These are phyloP conservation scores for Meliscaeva auricollis DNA, from an alignment of 2,888 invertebrate genomes.

Conservation along the genomic window DNA sequence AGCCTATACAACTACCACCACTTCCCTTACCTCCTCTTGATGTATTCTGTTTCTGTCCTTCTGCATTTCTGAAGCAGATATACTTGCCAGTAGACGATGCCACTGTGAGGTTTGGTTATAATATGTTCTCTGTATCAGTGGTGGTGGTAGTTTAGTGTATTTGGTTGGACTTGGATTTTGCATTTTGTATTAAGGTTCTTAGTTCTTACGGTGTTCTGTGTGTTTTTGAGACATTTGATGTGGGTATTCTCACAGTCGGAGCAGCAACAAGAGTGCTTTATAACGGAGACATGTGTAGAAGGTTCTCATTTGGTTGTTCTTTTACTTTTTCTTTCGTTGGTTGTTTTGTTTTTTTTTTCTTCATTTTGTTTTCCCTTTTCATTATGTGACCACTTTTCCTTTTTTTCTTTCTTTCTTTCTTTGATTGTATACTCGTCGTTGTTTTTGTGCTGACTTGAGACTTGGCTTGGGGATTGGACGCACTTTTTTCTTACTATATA, in stretches of 20 bases:
- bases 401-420: slow-evolving; percentile 32
- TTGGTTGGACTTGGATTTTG: slow-evolving; percentile 52
- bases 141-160: slow-evolving; percentile 9
- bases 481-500: slow-evolving; percentile 18
- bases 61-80: slow-evolving; percentile 28
- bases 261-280: slow-evolving; percentile 56
- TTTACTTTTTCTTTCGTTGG: slow-evolving; percentile 49
- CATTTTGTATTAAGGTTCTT: slow-evolving; percentile 70
- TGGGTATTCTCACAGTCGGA: not conserved
- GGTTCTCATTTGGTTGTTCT: slow-evolving; percentile 63
- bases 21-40: slow-evolving; percentile 3
- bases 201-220: slow-evolving; percentile 71
- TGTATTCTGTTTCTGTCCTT: slow-evolving; percentile 6
- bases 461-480: slow-evolving; percentile 22
- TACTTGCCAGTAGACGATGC: not conserved
- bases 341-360: slow-evolving; percentile 24
- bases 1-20: not conserved
- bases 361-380: slow-evolving; percentile 54
- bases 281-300: slow-evolving; percentile 74
- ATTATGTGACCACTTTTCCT: slow-evolving; percentile 73
- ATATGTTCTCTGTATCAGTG: not conserved
- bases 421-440: no score
- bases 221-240: slow-evolving; percentile 39
- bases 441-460: slow-evolving; percentile 30
- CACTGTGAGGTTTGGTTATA: slow-evolving; percentile 22